Evolutionary conservation across 2,888 invertebrate genomes (phyloP), one percentile per base, ranked within the genome.

Genomic region (Scaptomyza flava): DNA sequence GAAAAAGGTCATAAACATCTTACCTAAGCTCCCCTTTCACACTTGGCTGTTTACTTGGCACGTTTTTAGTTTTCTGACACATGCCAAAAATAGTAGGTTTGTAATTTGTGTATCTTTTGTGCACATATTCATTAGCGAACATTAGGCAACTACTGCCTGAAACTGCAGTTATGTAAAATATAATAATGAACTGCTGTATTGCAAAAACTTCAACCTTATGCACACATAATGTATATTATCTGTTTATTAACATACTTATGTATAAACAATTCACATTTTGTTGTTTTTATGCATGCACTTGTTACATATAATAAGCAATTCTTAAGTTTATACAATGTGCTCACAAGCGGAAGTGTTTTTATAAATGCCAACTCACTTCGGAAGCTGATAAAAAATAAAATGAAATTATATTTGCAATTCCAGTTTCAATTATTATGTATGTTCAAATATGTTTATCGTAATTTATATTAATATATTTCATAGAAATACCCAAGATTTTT

Each of bases 1-100:
- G 30, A 33, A 36, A 43, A 34, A 60, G 60, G 33, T 58, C 51
- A 58, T 53, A 45, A 57, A 46, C 38, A 11, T 45, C 41, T 82
- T 82, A 80, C 64, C 64, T 54, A 66, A 77, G 51, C 34, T 41
- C 50, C 11, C 53, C 43, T 52, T 65, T 81, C 57, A 63, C 81
- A 75, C 76, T 66, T 46, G 41, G 9, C 59, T 59, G 38, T 20
- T 27, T 33, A 68, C 65, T 69, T 64, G 57, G 46, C 76, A 75
- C 76, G 75, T 75, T 51, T 50, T 34, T 5, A 8, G 1, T 43
- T 17, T 46, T 42, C 48, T 23, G 31, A 31, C 48, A 27, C 38
- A 33, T 30, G 14, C 14, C 8, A 2, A 42, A 38, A 51, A n/a
- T 4, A 2, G 12, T 50, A 50, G 6, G 2, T 34, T 30, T 36